Evolutionary conservation across 2,888 invertebrate species (phyloP).

Genomic region (Uropetala carovei): DNA sequence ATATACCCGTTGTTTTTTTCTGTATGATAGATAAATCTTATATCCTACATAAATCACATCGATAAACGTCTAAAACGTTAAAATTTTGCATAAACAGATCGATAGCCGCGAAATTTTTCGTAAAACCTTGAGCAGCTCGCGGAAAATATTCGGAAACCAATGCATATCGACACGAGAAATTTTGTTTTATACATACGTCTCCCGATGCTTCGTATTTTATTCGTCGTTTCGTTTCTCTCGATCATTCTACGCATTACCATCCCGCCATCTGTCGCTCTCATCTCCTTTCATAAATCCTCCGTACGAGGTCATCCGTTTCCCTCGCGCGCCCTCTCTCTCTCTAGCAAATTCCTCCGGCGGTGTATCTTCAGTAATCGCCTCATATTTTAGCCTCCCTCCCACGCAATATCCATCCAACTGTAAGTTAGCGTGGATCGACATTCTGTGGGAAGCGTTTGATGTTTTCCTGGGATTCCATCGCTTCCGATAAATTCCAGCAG

Average conservation of each 20-base stretch:
- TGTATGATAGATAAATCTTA: too few relatives aligned
- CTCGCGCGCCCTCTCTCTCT: constrained; percentile 11
- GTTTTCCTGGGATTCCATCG: constrained; percentile 60
- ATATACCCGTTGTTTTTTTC: too few relatives aligned
- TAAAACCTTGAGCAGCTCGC: too few relatives aligned
- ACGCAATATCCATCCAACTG: constrained; percentile 49
- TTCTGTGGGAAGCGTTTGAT: constrained; percentile 54
- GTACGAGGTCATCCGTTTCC: constrained; percentile 44
- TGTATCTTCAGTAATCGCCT: constrained; percentile 49
- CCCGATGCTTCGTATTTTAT: background rate
- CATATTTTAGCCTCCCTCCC: constrained; percentile 28
- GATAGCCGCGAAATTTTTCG: too few relatives aligned
- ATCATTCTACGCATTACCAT: constrained; percentile 14
- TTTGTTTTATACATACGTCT: background rate
- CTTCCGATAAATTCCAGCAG: constrained; percentile 49
- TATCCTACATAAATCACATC: too few relatives aligned
- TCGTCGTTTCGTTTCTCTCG: background rate
- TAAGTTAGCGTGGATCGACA: constrained; percentile 48
- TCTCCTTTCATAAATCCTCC: constrained; percentile 38
- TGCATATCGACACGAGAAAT: background rate
- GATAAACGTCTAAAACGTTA: too few relatives aligned
- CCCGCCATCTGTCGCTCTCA: constrained; percentile 44
- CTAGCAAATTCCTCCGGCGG: background rate
- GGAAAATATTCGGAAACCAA: background rate
- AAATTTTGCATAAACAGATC: too few relatives aligned